Percentiles rank a stretch among this genome's conserved stretches.
Conservation (phyloP, 2,113 vertebrate species). For the Campylomormyrus numenius region DNA sequence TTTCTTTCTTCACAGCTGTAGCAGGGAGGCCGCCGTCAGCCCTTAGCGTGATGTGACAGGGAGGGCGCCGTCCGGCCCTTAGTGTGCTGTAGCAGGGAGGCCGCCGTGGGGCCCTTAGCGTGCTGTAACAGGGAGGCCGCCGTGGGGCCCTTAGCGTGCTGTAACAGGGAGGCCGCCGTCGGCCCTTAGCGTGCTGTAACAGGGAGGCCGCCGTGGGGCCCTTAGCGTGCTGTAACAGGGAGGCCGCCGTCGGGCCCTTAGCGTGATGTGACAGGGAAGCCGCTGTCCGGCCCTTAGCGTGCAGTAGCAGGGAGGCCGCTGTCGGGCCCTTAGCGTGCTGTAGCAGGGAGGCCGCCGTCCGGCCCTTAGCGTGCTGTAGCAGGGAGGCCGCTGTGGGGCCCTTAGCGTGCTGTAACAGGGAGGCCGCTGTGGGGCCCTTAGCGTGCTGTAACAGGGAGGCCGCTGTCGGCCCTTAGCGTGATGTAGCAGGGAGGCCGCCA, state of each 20-base stretch:
- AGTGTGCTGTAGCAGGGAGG: not conserved
- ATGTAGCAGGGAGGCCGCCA: not conserved
- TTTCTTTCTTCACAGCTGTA: not conserved
- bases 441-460: too few relatives aligned
- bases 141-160: not conserved
- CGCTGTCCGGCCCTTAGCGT: not conserved
- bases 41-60: not conserved
- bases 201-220: not conserved
- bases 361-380: not conserved
- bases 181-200: not conserved
- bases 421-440: not conserved
- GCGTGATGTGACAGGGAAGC: too few relatives aligned
- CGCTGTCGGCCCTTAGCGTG: not conserved
- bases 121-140: not conserved
- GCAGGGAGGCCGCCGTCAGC: not conserved
- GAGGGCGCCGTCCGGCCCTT: not conserved
- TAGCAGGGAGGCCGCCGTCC: too few relatives aligned
- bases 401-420: not conserved
- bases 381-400: not conserved
- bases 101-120: not conserved
- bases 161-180: not conserved
- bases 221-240: too few relatives aligned
- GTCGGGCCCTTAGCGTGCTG: not conserved
- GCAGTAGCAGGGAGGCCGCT: not conserved
- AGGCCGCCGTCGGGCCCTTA: not conserved